A percentile compares a stretch with the other conserved stretches of the same genome.
Conservation (phyloP, 1,140 invertebrate species). For the Drosophila trapezifrons region DNA sequence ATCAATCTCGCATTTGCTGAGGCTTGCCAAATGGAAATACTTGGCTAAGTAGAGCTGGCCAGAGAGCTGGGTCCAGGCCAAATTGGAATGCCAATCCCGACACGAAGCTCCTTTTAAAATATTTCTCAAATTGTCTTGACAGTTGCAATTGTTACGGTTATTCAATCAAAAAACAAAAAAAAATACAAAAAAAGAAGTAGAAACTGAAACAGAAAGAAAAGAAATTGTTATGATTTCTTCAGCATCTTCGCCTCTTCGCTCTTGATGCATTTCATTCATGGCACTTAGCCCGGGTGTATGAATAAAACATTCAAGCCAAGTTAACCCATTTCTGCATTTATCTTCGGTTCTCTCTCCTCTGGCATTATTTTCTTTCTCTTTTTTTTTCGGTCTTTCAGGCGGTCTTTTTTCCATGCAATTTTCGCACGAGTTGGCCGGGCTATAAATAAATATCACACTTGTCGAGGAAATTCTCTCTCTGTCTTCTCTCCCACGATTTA, state of each 20-base stretch:
- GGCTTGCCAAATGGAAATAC: slow-evolving; percentile 43
- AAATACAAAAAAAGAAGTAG: not conserved
- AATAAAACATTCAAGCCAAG: slow-evolving; percentile 67
- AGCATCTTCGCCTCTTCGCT: slow-evolving; percentile 9
- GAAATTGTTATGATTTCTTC: slow-evolving; percentile 62
- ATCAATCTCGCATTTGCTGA: slow-evolving; percentile 15
- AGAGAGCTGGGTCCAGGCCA: slow-evolving; percentile 30
- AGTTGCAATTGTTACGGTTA: slow-evolving; percentile 60
- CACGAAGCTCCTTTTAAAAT: slow-evolving; percentile 53
- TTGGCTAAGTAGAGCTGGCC: slow-evolving; percentile 40
- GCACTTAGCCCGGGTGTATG: slow-evolving; percentile 43
- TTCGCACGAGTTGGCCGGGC: slow-evolving; percentile 52
- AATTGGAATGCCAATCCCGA: slow-evolving; percentile 48
- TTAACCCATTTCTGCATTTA: slow-evolving; percentile 78
- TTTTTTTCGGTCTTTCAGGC: slow-evolving; percentile 21
- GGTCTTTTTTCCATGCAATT: slow-evolving; percentile 33
- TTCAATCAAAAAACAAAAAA: slow-evolving; percentile 23
- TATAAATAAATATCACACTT: slow-evolving; percentile 79
- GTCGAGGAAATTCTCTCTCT: slow-evolving; percentile 61
- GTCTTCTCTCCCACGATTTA: slow-evolving; percentile 51
- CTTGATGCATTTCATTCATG: slow-evolving; percentile 59
- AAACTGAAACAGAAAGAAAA: slow-evolving; percentile 13
- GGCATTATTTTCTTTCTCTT: not conserved
- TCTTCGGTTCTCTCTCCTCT: slow-evolving; percentile 34
- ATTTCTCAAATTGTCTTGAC: slow-evolving; percentile 70